Evolutionary conservation across 2,888 invertebrate species (phyloP).

Genomic region (Rhagophthalmus giganteus): DNA sequence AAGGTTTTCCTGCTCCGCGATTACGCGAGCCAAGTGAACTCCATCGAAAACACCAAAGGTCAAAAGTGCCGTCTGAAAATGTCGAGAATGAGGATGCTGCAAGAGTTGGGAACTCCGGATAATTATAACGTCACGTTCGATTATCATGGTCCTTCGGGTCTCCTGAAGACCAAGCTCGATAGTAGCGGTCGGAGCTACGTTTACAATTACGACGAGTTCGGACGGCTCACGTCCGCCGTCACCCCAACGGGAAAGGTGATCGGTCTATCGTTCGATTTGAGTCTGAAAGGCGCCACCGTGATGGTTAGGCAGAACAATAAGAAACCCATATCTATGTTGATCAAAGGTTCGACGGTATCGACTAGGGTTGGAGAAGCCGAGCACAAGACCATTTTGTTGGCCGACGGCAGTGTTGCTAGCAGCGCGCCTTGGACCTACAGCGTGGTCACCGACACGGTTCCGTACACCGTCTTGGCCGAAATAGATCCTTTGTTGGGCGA

Average conservation of each 20-base stretch:
- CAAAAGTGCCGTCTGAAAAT: conserved; percentile 88
- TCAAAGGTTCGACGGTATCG: conserved; percentile 83
- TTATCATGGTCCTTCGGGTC: conserved; percentile 87
- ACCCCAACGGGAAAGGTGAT: conserved; percentile 96
- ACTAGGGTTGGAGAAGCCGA: conserved; percentile 82
- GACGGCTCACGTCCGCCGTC: conserved; percentile 85
- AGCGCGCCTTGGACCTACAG: conserved; percentile 86
- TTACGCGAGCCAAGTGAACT: conserved; percentile 86
- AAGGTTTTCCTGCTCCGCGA: conserved; percentile 82
- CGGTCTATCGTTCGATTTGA: conserved; percentile 84
- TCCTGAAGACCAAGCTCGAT: conserved; percentile 86
- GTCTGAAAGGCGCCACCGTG: conserved; percentile 86
- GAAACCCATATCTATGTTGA: conserved; percentile 81
- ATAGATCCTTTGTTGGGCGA: conserved; percentile 85
- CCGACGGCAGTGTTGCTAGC: conserved; percentile 81
- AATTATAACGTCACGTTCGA: conserved; percentile 93
- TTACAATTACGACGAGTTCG: conserved; percentile 94
- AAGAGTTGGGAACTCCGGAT: conserved; percentile 88
- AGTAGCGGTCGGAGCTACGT: conserved; percentile 89
- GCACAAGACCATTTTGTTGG: conserved; percentile 75
- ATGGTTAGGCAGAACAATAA: conserved; percentile 81
- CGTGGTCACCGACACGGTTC: conserved; percentile 86
- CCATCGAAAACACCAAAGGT: conserved; percentile 91
- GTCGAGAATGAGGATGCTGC: conserved; percentile 91
- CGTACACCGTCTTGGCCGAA: conserved; percentile 87